phyloP scores from a whole-genome alignment of 2,113 vertebrate genomes.

The Clarias macrocephalus region DNA sequence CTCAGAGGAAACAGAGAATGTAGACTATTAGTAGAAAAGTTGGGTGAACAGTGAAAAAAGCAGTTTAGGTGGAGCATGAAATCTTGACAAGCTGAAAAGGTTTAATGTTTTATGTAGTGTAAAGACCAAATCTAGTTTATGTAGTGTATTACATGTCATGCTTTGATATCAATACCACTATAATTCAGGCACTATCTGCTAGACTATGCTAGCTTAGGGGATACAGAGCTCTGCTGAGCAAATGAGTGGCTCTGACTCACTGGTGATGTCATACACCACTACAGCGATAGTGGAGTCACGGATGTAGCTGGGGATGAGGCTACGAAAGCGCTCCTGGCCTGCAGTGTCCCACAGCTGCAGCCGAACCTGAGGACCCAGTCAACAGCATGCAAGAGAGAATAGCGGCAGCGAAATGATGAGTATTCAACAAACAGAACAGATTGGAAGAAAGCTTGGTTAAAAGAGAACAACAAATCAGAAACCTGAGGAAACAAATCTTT shows the following conservation, averaged over 20 bases:
- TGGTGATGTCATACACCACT: conserved; percentile 85
- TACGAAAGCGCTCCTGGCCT: conserved; percentile 83
- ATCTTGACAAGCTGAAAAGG: neutral
- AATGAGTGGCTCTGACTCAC: conserved; percentile 75
- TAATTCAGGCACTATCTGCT: neutral
- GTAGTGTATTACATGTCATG: neutral
- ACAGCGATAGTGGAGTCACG: conserved; percentile 83
- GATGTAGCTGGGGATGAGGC: conserved; percentile 85
- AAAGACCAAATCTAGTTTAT: neutral
- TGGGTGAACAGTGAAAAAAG: conserved; percentile 31
- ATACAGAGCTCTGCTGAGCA: conserved; percentile 50
- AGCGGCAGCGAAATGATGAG: conserved; percentile 64
- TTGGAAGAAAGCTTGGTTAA: conserved; percentile 39
- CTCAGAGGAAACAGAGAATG: conserved; percentile 28
- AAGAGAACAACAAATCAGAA: conserved; percentile 40
- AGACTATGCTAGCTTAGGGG: conserved; percentile 22
- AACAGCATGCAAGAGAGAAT: conserved; percentile 60
- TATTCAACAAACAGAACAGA: conserved; percentile 53
- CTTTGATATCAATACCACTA: neutral
- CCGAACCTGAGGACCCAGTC: conserved; percentile 72
- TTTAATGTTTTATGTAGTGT: no score
- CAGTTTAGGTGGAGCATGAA: conserved; percentile 47
- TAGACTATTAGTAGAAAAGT: conserved; percentile 58
- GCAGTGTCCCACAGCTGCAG: conserved; percentile 83
- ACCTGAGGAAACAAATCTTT: conserved; percentile 44